Evolutionary conservation across 1,140 invertebrate species (phyloP).

Genomic region (Sycobia sp.): DNA sequence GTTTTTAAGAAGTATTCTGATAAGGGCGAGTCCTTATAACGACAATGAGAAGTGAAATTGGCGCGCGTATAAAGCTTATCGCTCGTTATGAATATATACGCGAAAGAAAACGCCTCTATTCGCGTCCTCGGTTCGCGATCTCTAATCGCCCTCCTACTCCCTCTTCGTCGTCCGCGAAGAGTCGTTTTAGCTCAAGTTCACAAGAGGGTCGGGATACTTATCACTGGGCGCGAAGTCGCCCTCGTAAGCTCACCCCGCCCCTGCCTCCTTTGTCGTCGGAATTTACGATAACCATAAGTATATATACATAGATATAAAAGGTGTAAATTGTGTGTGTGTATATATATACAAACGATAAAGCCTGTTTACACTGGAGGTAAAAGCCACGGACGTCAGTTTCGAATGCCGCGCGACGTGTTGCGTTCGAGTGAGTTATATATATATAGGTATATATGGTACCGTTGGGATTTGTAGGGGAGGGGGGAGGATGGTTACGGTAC

Average conservation of each 20-base stretch:
- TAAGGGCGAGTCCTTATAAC: too few relatives aligned
- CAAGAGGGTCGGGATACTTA: conserved; percentile 15
- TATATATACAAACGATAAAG: conserved; percentile 55
- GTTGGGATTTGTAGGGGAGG: too few relatives aligned
- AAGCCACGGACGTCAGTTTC: not conserved
- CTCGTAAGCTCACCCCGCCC: conserved; percentile 35
- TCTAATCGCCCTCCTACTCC: too few relatives aligned
- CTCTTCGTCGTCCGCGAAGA: conserved; percentile 24
- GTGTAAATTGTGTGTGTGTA: conserved; percentile 56
- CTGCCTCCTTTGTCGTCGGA: conserved; percentile 46
- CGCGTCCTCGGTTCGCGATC: not conserved
- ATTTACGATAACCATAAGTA: conserved; percentile 56
- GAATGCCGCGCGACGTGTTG: conserved; percentile 12
- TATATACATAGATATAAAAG: too few relatives aligned
- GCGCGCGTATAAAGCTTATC: too few relatives aligned
- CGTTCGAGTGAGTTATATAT: not conserved
- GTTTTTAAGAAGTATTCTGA: too few relatives aligned
- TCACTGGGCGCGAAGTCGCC: conserved; percentile 14
- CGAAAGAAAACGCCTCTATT: conserved; percentile 17
- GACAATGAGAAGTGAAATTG: too few relatives aligned
- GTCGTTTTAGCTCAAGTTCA: conserved; percentile 3
- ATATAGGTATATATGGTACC: too few relatives aligned
- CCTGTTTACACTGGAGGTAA: conserved; percentile 35
- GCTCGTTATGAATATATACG: too few relatives aligned
- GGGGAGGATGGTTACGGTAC: not conserved